phyloP scores from a whole-genome alignment of 2,797 vertebrate genomes.

The Falco novaeseelandiae region DNA sequence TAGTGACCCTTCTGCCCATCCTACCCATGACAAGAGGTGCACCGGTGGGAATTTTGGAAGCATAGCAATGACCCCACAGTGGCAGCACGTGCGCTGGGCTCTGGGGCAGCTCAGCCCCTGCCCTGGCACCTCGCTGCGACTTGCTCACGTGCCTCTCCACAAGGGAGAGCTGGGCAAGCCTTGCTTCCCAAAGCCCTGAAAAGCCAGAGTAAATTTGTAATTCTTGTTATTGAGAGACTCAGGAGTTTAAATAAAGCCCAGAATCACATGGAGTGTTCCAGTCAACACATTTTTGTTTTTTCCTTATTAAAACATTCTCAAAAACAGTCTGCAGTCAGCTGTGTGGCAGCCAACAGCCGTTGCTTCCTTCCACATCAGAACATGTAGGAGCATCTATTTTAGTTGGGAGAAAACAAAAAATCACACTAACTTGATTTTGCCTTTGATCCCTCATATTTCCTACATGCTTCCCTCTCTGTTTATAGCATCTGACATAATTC shows the following conservation, averaged over 20 bases:
- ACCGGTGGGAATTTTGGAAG: neutral
- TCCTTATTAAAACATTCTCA: neutral
- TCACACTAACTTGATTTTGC: conserved; percentile 38
- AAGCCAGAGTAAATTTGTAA: neutral
- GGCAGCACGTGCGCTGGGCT: neutral
- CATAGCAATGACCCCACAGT: fast-evolving
- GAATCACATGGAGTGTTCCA: conserved; percentile 11
- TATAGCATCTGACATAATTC: conserved; percentile 64
- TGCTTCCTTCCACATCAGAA: conserved; percentile 32
- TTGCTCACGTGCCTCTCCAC: fast-evolving
- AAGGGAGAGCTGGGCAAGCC: neutral
- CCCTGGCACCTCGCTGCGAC: neutral
- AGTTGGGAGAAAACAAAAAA: conserved; percentile 11
- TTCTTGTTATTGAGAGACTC: neutral
- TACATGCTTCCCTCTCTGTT: conserved; percentile 55
- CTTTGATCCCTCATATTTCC: conserved; percentile 39
- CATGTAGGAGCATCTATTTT: conserved; percentile 34
- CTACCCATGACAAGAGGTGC: neutral
- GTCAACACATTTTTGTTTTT: conserved; percentile 48
- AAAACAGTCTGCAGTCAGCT: neutral
- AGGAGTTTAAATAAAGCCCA: neutral
- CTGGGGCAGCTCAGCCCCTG: neutral
- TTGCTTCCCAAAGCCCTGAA: neutral
- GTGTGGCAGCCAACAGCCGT: neutral
- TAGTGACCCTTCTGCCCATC: neutral